These are phyloP conservation scores for Hypselothyrea guttata DNA, from an alignment of 2,888 invertebrate genomes.

Conservation along the genomic window DNA sequence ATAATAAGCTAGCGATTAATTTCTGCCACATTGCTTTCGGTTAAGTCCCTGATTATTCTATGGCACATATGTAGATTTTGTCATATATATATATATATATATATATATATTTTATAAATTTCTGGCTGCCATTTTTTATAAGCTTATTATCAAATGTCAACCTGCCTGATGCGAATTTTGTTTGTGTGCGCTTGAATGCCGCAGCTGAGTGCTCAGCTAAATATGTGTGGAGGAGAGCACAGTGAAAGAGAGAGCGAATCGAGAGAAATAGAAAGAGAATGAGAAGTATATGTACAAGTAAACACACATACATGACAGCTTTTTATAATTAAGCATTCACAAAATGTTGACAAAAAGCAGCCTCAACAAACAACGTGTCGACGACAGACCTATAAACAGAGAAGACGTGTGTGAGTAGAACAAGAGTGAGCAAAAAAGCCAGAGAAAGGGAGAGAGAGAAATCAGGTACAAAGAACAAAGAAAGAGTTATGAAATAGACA, in stretches of 20 bases:
- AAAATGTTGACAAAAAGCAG: constrained; percentile 41
- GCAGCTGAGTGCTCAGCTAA: constrained; percentile 17
- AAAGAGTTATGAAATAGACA: too few relatives aligned
- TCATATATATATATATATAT: too few relatives aligned
- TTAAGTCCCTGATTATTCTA: too few relatives aligned
- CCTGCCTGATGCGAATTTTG: constrained; percentile 12
- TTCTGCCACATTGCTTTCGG: too few relatives aligned
- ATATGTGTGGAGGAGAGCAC: constrained; percentile 35
- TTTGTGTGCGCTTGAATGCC: constrained; percentile 9
- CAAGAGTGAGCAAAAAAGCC: neutral
- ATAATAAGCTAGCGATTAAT: too few relatives aligned
- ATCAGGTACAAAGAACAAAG: too few relatives aligned
- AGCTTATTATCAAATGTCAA: constrained; percentile 9
- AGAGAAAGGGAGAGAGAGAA: constrained; percentile 5
- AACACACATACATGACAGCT: constrained; percentile 30
- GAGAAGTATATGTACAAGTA: constrained; percentile 5
- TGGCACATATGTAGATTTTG: too few relatives aligned
- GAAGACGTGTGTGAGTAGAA: constrained; percentile 3
- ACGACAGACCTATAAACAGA: neutral
- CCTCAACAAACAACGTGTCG: constrained; percentile 24
- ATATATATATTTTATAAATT: too few relatives aligned
- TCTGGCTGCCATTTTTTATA: neutral
- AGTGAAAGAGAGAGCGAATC: constrained; percentile 4
- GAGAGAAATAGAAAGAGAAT: constrained; percentile 3
- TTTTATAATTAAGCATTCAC: constrained; percentile 74